Evolutionary conservation across 2,113 vertebrate genomes (phyloP), one percentile per base, ranked within the genome.

Genomic region (Terrapene triunguis): DNA sequence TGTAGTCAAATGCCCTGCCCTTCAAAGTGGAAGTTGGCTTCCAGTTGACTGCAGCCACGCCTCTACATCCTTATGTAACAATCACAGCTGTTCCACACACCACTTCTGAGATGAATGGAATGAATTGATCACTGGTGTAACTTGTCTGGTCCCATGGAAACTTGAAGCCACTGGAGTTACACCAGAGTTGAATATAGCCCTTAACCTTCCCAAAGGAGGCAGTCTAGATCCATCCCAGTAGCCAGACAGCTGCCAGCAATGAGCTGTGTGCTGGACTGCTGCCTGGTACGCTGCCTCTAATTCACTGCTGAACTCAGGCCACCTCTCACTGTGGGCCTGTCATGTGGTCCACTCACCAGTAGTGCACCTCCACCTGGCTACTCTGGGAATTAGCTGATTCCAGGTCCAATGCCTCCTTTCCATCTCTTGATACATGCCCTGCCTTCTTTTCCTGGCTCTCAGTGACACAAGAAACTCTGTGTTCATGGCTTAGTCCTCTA

Each of bases 71-170:
- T 57, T 12, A 19, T 0, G 1, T 55, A 3, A 88, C 25, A 55
- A 3, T 0, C 0, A 1, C 29, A 50, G 6, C 48, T 44, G 38
- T 38, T 50, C 57, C 35, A 89, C 32, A 5, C 44, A 7, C 14
- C 51, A 14, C 2, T 3, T 1, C 1, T 3, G 0, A 80, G 4
- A 48, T 59, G 21, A 72, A 89, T 6, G 3, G 6, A 2, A 25
- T 78, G 83, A 38, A 11, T 62, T 89, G 29, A 55, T 65, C 44
- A 53, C 17, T 2, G 0, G 35, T 19, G 35, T 72, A 72, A 21
- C 8, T n/a, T 72, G 35, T 38, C 32, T 35, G 59, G 6, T 35
- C 32, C 14, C 32, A 38, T 72, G 65, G 19, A 72, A 72, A 72
- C 35, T 72, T 38, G 65, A 72, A 72, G 8, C n/a, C 65, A 38